A percentile compares a stretch with the other conserved stretches of the same genome.
Conservation (phyloP, 2,888 invertebrate species). For the Megalurothrips usitatus region DNA sequence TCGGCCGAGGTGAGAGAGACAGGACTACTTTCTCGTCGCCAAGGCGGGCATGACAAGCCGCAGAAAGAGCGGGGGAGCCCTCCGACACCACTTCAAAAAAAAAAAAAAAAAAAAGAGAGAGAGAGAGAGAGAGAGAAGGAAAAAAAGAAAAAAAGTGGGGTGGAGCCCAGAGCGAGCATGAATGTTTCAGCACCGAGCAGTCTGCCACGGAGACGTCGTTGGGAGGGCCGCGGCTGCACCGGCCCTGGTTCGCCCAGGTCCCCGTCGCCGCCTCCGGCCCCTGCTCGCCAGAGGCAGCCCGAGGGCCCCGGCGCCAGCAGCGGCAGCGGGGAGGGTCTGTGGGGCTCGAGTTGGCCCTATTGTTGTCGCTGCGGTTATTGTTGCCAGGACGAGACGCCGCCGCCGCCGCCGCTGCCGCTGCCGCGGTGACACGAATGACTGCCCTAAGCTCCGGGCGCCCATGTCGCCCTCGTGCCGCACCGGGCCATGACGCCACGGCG, state of each 20-base stretch:
- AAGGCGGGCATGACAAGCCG: too few species aligned
- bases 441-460: background rate
- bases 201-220: background rate
- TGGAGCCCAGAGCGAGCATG: background rate
- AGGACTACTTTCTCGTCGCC: too few species aligned
- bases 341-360: background rate
- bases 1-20: too few species aligned
- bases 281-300: too few species aligned
- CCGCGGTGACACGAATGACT: slow-evolving; percentile 1
- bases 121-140: background rate
- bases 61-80: too few species aligned
- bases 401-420: background rate
- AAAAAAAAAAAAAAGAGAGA: background rate
- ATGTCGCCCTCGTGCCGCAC: background rate
- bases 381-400: background rate
- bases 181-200: background rate
- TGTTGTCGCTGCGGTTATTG: background rate
- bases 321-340: background rate
- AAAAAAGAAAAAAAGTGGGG: background rate
- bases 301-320: background rate
- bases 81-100: too few species aligned
- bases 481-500: background rate
- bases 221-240: too few species aligned
- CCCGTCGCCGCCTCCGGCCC: too few species aligned
- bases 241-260: too few species aligned